Evolutionary conservation across 2,113 vertebrate genomes (phyloP).

Genomic region (Pica pica): DNA sequence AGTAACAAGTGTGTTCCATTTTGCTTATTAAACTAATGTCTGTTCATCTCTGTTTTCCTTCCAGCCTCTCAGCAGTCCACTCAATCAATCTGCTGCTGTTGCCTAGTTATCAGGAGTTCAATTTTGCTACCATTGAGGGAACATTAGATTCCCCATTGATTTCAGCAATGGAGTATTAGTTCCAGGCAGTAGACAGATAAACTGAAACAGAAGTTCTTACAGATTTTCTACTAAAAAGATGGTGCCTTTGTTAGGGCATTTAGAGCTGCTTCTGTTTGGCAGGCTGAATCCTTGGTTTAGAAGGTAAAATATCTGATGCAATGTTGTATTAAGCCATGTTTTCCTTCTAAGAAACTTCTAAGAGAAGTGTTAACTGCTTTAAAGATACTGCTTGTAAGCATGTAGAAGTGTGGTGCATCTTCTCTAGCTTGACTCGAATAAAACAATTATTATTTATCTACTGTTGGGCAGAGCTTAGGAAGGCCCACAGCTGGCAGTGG

Average conservation of each 20-base stretch:
- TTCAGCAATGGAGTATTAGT: neutral
- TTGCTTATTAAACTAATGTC: neutral
- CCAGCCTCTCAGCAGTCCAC: neutral
- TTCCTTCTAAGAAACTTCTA: neutral
- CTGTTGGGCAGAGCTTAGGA: neutral
- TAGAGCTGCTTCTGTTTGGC: neutral
- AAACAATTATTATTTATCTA: neutral
- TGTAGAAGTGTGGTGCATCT: neutral
- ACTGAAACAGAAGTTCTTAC: neutral
- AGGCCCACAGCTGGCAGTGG: neutral
- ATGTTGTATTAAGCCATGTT: neutral
- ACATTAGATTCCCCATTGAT: neutral
- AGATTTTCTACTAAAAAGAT: neutral
- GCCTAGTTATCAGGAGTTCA: neutral
- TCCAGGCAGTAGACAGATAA: neutral
- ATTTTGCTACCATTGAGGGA: neutral
- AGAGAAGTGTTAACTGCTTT: neutral
- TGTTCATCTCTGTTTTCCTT: neutral
- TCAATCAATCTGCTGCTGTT: neutral
- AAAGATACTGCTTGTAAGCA: neutral
- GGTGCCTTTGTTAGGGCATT: neutral
- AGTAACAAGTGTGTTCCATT: neutral
- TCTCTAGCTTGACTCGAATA: neutral
- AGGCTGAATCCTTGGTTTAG: neutral
- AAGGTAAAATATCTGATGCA: neutral